These are phyloP conservation scores for Apantesis nais DNA, from an alignment of 2,888 invertebrate genomes.

Conservation along the genomic window DNA sequence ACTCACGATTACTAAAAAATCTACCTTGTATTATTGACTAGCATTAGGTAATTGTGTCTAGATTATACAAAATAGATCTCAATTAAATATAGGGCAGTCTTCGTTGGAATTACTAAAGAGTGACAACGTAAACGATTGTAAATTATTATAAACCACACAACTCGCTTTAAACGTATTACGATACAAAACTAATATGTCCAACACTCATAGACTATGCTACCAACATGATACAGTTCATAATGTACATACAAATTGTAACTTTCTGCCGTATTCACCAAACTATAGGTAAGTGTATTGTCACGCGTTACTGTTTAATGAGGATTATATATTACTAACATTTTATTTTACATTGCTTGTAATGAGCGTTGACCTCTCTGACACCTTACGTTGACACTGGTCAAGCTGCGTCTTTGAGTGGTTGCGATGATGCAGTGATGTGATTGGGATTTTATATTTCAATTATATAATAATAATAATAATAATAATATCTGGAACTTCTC, in stretches of 20 bases:
- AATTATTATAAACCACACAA: slow-evolving; percentile 74
- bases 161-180: slow-evolving; percentile 63
- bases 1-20: slow-evolving; percentile 58
- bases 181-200: slow-evolving; percentile 67
- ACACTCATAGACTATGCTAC: slow-evolving; percentile 70
- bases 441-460: neutral
- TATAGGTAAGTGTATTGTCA: slow-evolving; percentile 84
- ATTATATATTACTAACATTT: slow-evolving; percentile 69
- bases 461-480: too few species aligned
- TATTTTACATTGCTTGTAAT: slow-evolving; percentile 57
- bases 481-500: too few species aligned
- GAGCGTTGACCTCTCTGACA: slow-evolving; percentile 22
- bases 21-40: slow-evolving; percentile 72
- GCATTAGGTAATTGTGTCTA: slow-evolving; percentile 80
- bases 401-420: neutral
- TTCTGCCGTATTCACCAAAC: slow-evolving; percentile 84
- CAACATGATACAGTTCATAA: slow-evolving; percentile 62
- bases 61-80: slow-evolving; percentile 84
- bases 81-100: slow-evolving; percentile 85
- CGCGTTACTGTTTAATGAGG: slow-evolving; percentile 80
- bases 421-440: neutral
- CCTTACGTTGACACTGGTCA: slow-evolving; percentile 14
- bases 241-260: slow-evolving; percentile 75
- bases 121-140: slow-evolving; percentile 77
- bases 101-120: slow-evolving; percentile 83